Percentiles rank a stretch among this genome's conserved stretches.
phyloP scores from a whole-genome alignment of 2,113 vertebrate genomes.

The Callaeas wilsoni region DNA sequence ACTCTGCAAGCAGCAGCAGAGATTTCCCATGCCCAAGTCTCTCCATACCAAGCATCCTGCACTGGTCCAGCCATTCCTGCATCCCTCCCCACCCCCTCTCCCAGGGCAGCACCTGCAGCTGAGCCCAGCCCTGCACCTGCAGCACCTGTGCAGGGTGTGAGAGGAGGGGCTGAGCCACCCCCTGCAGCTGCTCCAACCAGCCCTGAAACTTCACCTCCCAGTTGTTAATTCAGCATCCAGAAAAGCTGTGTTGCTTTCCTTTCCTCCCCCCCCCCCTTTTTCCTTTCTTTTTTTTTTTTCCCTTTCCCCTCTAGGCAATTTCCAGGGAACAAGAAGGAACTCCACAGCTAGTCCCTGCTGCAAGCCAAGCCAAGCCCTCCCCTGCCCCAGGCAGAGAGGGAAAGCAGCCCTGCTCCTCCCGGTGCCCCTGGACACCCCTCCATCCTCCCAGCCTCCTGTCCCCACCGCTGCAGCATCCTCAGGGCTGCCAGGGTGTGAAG shows the following conservation, averaged over 20 bases:
- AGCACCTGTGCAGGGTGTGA: neutral
- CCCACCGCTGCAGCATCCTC: neutral
- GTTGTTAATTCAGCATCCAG: neutral
- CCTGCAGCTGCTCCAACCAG: neutral
- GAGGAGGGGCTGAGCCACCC: neutral
- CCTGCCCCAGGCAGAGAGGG: neutral
- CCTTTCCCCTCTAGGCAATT: neutral
- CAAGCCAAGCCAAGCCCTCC: neutral
- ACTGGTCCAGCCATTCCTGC: neutral
- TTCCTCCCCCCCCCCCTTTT: rapidly evolving
- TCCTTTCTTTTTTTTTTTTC: rapidly evolving
- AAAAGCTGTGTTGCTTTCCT: neutral
- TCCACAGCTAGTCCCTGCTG: neutral
- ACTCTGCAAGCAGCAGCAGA: neutral
- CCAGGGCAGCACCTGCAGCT: neutral
- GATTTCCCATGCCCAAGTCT: neutral
- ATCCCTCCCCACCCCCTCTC: neutral
- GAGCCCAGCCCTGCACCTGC: neutral
- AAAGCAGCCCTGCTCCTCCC: neutral
- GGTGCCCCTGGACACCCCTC: neutral
- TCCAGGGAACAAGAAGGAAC: neutral
- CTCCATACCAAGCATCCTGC: neutral
- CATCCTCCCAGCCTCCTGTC: neutral
- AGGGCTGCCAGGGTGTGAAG: neutral
- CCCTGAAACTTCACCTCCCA: neutral